phyloP scores from a whole-genome alignment of 2,113 vertebrate species.

The Grammomys dolichurus region DNA sequence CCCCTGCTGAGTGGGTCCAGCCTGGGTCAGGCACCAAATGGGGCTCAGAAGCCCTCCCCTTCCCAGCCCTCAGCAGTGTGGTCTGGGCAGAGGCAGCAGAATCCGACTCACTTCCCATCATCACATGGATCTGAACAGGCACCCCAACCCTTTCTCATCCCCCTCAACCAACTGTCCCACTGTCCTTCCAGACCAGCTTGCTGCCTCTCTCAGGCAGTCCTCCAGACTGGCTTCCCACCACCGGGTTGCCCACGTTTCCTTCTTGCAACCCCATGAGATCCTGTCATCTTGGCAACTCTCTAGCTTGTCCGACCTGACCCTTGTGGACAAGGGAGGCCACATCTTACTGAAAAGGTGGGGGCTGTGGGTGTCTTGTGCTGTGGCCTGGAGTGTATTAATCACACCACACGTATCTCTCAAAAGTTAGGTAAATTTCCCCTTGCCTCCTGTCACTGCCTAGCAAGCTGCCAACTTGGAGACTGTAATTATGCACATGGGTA shows the following conservation, averaged over 20 bases:
- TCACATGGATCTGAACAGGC: neutral
- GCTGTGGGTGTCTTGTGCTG: neutral
- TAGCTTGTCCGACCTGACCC: neutral
- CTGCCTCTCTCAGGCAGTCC: constrained; percentile 39
- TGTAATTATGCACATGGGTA: constrained; percentile 85
- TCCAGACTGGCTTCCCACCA: neutral
- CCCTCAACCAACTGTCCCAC: neutral
- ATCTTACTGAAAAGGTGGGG: neutral
- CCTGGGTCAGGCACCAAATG: neutral
- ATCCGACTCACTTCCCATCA: neutral
- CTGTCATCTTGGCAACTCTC: neutral
- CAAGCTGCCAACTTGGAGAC: constrained; percentile 80
- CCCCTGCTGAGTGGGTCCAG: neutral
- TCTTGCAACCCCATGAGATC: neutral
- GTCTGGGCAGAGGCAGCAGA: too few relatives aligned
- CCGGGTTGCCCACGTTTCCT: neutral
- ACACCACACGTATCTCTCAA: constrained; percentile 64
- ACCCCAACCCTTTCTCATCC: neutral
- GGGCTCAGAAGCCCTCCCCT: neutral
- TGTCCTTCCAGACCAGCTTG: neutral
- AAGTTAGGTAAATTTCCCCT: constrained; percentile 84
- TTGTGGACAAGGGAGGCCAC: neutral
- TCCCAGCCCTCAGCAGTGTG: neutral
- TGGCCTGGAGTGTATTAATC: neutral
- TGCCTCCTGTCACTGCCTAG: constrained; percentile 81